A percentile compares a stretch with the other conserved stretches of the same genome.
Conservation (phyloP, 2,113 vertebrate species). For the Oryzias woworae region DNA sequence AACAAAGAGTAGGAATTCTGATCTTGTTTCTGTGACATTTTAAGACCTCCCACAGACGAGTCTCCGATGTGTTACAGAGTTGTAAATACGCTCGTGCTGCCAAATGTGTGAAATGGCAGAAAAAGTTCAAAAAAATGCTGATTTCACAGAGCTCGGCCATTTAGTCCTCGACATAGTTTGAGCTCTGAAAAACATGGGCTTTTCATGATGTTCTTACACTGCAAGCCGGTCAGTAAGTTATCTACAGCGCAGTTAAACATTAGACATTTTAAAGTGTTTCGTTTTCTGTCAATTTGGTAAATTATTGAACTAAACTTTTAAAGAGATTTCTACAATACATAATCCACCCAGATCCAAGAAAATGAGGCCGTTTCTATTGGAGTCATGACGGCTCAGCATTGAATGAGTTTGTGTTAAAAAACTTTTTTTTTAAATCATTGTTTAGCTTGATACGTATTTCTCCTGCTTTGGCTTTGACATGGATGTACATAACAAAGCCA, state of each 20-base stretch:
- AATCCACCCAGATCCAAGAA: neutral
- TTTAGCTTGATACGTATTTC: too few relatives aligned
- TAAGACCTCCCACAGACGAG: conserved; percentile 14
- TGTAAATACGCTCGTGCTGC: conserved; percentile 1
- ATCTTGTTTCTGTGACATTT: conserved; percentile 15
- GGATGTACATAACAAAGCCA: too few relatives aligned
- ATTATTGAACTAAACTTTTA: neutral
- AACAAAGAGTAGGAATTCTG: conserved; percentile 12
- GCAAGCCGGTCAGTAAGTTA: too few relatives aligned
- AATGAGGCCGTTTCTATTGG: neutral
- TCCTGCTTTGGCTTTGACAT: too few relatives aligned
- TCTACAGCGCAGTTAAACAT: too few relatives aligned
- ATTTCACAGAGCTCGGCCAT: neutral
- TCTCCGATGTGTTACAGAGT: conserved; percentile 20
- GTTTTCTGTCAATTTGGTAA: too few relatives aligned
- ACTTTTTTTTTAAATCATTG: too few relatives aligned
- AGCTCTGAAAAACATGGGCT: neutral
- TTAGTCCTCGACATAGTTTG: too few relatives aligned
- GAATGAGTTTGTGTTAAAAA: too few relatives aligned
- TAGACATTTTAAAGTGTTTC: too few relatives aligned
- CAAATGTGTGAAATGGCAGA: conserved; percentile 2
- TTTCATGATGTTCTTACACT: conserved; percentile 10
- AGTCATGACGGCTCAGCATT: too few relatives aligned
- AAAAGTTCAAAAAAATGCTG: conserved; percentile 11
- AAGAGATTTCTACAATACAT: neutral